A percentile compares a stretch with the other conserved stretches of the same genome.
phyloP scores from a whole-genome alignment of 2,113 vertebrate species.

The Diadophis punctatus region DNA sequence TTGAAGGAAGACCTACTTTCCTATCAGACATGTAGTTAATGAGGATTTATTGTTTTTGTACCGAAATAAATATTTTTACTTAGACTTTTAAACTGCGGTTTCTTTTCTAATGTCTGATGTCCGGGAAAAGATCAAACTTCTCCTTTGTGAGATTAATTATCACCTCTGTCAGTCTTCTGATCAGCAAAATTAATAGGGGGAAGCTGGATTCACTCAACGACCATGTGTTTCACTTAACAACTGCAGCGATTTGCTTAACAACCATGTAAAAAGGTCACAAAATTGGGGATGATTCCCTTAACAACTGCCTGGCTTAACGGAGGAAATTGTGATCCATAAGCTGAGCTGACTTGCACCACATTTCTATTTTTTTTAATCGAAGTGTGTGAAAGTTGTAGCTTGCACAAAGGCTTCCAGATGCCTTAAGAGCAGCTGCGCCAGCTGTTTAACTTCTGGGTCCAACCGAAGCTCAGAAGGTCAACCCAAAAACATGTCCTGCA shows the following conservation, averaged over 20 bases:
- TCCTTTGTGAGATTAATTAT: no score
- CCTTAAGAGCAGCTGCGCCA: not conserved
- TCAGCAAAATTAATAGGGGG: no score
- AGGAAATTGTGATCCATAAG: not conserved
- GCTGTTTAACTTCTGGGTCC: not conserved
- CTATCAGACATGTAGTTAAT: no score
- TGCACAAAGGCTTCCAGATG: not conserved
- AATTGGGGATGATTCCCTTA: not conserved
- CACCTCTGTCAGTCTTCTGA: no score
- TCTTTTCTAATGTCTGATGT: no score
- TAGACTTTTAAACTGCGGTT: no score
- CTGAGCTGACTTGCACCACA: not conserved
- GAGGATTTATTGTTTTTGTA: no score
- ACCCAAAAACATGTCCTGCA: not conserved
- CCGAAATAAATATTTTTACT: no score
- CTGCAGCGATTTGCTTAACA: not conserved
- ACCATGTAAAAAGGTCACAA: not conserved
- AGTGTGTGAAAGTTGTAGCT: not conserved
- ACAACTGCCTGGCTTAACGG: not conserved
- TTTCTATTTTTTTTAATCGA: not conserved
- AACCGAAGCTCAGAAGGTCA: not conserved
- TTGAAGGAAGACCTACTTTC: no score
- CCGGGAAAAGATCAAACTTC: no score
- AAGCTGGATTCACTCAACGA: not conserved
- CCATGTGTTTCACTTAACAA: not conserved